These are phyloP conservation scores for Cryptotis parvus DNA, from an alignment of 2,113 vertebrate genomes.

Conservation along the genomic window DNA sequence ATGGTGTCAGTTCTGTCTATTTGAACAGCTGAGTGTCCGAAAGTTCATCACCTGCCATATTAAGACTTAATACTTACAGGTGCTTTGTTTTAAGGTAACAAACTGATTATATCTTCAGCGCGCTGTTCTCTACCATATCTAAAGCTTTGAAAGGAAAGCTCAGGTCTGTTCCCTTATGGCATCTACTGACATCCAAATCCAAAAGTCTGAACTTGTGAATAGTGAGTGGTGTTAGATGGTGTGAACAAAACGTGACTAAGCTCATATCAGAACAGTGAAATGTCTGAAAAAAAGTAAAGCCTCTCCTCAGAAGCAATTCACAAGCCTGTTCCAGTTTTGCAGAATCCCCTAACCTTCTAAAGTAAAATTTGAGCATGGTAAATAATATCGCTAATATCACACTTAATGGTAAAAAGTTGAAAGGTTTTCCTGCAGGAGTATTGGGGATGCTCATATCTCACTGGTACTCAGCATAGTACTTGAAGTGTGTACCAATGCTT, in stretches of 20 bases:
- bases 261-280: conserved; percentile 85
- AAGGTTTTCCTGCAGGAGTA: too few species aligned
- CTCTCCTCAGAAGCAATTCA: conserved; percentile 81
- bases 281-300: conserved; percentile 82
- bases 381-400: too few species aligned
- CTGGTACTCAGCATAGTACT: too few species aligned
- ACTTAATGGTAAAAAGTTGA: too few species aligned
- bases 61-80: conserved; percentile 86
- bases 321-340: conserved; percentile 82
- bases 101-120: conserved; percentile 89
- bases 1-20: conserved; percentile 78
- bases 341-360: conserved; percentile 83
- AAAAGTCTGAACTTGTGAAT: conserved; percentile 86
- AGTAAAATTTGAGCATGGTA: conserved; percentile 87
- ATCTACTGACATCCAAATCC: conserved; percentile 87
- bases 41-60: conserved; percentile 78
- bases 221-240: conserved; percentile 85
- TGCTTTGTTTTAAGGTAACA: conserved; percentile 85
- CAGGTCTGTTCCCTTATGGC: conserved; percentile 89
- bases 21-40: conserved; percentile 81
- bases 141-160: conserved; percentile 88
- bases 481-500: too few species aligned
- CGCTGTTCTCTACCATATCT: conserved; percentile 89
- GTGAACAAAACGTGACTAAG: conserved; percentile 86
- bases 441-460: too few species aligned